Base-by-base conservation (phyloP, 2,888 invertebrate species). In the Nasonia oneida region DNA sequence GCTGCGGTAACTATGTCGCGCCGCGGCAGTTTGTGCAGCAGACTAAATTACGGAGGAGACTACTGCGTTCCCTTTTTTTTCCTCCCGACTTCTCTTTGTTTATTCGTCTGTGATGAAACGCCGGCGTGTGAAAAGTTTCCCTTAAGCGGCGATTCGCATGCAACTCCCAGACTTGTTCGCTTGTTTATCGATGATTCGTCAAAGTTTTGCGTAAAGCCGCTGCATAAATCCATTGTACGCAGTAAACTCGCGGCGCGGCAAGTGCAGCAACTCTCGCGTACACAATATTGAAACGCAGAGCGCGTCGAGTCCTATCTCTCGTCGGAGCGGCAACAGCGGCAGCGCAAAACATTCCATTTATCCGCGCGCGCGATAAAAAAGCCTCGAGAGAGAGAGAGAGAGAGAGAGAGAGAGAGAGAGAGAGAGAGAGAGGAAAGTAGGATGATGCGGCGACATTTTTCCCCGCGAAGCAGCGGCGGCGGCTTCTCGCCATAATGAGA, bases 371-470 rank as follows among this genome's bases (percentile, higher is more conserved):
- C 57, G 57, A 61, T 61, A 61, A 61, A 61, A 61, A 61, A 61
- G 23, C 57, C 23, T 61, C 57, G 37, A 37, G 37, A 29, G 29
- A 29, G 29, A 29, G 29, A 29, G 42, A 6, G 39, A 39, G 42
- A 6, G 39, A 39, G 39, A 39, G 53, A 57, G 53, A 57, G 57
- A 61, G 57, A 29, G 29, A 29, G 42, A 6, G 39, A 39, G 42
- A 6, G 39, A 39, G 39, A 39, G 53, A 57, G 53, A 57, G 57
- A 61, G 57, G 57, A 61, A 61, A 61, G 57, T 61, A 61, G 57
- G 57, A 61, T 61, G 57, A 61, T 61, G 57, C 57, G 57, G 57
- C 57, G 57, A 61, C 57, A 61, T 61, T 61, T 61, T 61, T 61
- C 57, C 57, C 57, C 57, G n/a, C 57, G 47, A 47, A 57, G n/a